Conservation (phyloP, 1,140 invertebrate species). For the Hycleus cichorii region DNA sequence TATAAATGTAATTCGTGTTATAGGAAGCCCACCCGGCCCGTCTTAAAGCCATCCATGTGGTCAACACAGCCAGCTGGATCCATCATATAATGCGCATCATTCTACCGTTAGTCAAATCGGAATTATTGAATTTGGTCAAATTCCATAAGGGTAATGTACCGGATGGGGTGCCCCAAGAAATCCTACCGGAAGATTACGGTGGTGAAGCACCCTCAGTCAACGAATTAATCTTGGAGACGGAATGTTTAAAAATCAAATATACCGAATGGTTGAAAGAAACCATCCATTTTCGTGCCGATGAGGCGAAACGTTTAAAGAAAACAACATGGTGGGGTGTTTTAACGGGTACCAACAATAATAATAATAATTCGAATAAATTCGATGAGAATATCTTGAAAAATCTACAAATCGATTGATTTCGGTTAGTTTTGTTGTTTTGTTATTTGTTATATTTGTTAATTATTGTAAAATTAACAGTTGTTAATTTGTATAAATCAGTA, state of each 20-base stretch:
- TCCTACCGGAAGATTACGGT: conserved; percentile 36
- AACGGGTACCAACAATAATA: conserved; percentile 17
- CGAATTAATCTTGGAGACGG: conserved; percentile 29
- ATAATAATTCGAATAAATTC: conserved; percentile 15
- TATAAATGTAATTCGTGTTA: neutral
- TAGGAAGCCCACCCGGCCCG: conserved; percentile 53
- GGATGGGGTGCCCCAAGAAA: conserved; percentile 31
- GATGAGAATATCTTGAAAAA: conserved; percentile 33
- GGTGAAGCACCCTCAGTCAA: conserved; percentile 32
- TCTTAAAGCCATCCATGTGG: conserved; percentile 51
- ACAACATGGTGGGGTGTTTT: conserved; percentile 34
- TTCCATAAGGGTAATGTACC: conserved; percentile 40
- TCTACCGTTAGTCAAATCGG: conserved; percentile 50
- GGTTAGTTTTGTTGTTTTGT: neutral
- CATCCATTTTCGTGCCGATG: conserved; percentile 30
- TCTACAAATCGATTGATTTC: conserved; percentile 27
- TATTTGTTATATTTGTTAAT: neutral
- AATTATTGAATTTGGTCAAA: conserved; percentile 48
- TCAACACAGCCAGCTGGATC: conserved; percentile 53
- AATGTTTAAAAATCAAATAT: conserved; percentile 31
- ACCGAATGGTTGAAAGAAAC: conserved; percentile 35
- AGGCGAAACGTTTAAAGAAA: conserved; percentile 35
- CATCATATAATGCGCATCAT: conserved; percentile 54
- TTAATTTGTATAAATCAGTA: neutral
- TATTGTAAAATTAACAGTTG: neutral